These are phyloP conservation scores for Ophiothrix spiculata DNA, from an alignment of 35 echinoderm and acorn worm species.

Conservation along the genomic window DNA sequence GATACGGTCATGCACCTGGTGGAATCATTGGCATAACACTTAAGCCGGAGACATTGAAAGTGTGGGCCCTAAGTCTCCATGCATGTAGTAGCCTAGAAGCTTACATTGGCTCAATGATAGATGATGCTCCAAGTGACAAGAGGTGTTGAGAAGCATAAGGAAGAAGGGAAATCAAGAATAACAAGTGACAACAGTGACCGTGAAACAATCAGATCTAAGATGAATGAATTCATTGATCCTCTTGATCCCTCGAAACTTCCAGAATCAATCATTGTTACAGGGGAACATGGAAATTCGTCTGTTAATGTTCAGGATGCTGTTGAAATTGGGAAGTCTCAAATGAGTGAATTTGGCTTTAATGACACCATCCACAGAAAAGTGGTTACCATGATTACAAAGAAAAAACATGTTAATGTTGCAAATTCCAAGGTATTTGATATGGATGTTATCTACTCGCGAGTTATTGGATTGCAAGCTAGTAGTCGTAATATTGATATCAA, in stretches of 20 bases:
- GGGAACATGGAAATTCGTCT: conserved; percentile 1
- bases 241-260: conserved; percentile 30
- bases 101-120: background rate
- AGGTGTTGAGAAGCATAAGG: conserved; percentile 11
- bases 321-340: conserved; percentile 11
- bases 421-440: conserved; percentile 37
- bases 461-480: conserved; percentile 35
- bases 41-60: conserved; percentile 42
- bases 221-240: conserved; percentile 37
- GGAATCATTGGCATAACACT: conserved; percentile 64
- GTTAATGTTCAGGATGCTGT: conserved; percentile 40
- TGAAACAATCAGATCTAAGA: background rate
- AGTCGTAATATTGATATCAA: conserved; percentile 1
- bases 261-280: conserved; percentile 31
- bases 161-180: background rate
- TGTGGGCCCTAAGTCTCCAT: conserved; percentile 40
- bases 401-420: background rate
- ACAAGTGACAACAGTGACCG: conserved; percentile 27
- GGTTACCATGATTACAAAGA: background rate
- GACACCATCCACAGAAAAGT: background rate
- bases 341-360: background rate
- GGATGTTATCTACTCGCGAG: conserved; percentile 20
- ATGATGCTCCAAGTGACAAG: background rate
- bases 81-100: background rate
- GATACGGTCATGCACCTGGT: conserved; percentile 31